phyloP scores from a whole-genome alignment of 2,797 vertebrate genomes.

The Gallinago nigripennis region DNA sequence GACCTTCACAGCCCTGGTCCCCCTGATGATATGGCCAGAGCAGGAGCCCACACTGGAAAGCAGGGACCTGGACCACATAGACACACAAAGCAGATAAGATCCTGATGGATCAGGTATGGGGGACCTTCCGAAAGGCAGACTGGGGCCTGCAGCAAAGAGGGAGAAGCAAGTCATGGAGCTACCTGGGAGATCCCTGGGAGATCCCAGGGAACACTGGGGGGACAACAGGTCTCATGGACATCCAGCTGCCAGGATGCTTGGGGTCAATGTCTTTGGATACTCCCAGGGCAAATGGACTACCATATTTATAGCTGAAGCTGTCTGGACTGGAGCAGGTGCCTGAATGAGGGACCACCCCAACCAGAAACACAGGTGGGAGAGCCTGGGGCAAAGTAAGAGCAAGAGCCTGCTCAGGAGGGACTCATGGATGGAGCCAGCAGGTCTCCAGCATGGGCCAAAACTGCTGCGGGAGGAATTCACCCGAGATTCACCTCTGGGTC shows the following conservation, averaged over 20 bases:
- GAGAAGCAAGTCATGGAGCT: neutral
- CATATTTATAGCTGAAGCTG: neutral
- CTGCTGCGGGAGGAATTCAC: neutral
- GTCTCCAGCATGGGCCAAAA: neutral
- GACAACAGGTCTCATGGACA: neutral
- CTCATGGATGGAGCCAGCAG: fast-evolving
- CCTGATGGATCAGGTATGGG: neutral
- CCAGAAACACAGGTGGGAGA: neutral
- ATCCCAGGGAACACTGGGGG: fast-evolving
- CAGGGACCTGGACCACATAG: neutral
- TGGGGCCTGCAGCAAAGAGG: neutral
- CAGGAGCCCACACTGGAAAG: neutral
- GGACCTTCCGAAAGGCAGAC: neutral
- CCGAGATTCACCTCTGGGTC: neutral
- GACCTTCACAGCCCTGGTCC: neutral
- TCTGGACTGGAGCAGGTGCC: neutral
- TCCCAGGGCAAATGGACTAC: neutral
- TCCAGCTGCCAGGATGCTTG: neutral
- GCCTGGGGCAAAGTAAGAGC: neutral
- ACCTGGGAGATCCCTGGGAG: neutral
- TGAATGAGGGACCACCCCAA: neutral
- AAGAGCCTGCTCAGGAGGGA: neutral
- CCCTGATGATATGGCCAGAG: neutral
- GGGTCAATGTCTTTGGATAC: neutral
- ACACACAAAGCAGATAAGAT: neutral